Evolutionary conservation across 2,888 invertebrate genomes (phyloP), one percentile per base, ranked within the genome.

Genomic region (Branchipolynoe longqiensis): DNA sequence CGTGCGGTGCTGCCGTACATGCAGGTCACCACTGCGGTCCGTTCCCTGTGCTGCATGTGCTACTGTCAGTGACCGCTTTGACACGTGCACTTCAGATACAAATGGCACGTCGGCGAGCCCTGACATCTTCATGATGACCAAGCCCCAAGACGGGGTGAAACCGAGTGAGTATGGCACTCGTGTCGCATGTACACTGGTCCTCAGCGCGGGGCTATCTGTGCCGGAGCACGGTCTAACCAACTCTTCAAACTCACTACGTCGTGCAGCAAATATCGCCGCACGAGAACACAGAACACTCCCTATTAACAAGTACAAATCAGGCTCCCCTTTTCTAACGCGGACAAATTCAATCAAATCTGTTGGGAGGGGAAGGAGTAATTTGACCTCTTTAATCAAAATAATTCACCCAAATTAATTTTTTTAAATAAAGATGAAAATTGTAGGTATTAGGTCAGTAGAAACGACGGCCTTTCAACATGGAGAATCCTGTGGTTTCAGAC

Each of bases 51-150:
- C 36, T 48, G 78, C 78, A 78, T 78, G 78, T 48, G 48, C n/a
- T 78, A 78, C 18, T 78, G n/a, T n/a, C n/a, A n/a, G n/a, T 48
- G 8, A 8, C 18, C 18, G 48, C 8, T 69, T 78, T 78, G 78
- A 25, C 78, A 78, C 78, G 18, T 78, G 78, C 78, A 78, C 78
- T 78, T 78, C 78, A 78, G 78, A 78, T 78, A 78, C 78, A 41
- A 78, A 78, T 28, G 78, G 78, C 78, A 78, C 78, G 31, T 78
- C 78, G 48, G 78, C 78, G 31, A 48, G 48, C 78, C 78, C 78
- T 14, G 78, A 78, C 31, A 78, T 78, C 78, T 78, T 78, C 54
- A 54, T 69, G 48, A 54, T 78, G 48, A 78, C 78, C 78, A 78
- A 78, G 54, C 78, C 78, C 4, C 73, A 33, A 73, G 22, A 33